These are phyloP conservation scores for Drosophila paracracens DNA, from an alignment of 2,888 invertebrate species.

Conservation along the genomic window DNA sequence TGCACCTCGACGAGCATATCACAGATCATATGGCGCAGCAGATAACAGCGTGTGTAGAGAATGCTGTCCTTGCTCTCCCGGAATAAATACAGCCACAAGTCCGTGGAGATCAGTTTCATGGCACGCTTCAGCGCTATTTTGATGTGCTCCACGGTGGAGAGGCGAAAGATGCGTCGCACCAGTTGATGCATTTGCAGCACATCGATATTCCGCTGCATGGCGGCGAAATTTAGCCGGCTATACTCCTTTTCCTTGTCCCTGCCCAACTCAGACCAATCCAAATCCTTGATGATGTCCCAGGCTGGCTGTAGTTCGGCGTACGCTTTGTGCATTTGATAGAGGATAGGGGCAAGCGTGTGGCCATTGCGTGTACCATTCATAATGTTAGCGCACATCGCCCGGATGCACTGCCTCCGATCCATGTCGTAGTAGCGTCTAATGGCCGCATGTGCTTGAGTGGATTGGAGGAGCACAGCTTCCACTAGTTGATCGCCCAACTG, in stretches of 20 bases:
- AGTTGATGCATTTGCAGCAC: slow-evolving; percentile 52
- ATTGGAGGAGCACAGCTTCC: slow-evolving; percentile 35
- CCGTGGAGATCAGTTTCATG: slow-evolving; percentile 36
- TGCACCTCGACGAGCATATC: slow-evolving; percentile 35
- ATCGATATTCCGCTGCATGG: slow-evolving; percentile 33
- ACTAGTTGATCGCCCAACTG: slow-evolving; percentile 53
- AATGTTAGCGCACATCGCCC: slow-evolving; percentile 46
- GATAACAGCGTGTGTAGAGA: slow-evolving; percentile 54
- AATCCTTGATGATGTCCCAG: slow-evolving; percentile 52
- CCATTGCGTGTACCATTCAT: slow-evolving; percentile 51
- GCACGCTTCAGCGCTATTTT: slow-evolving; percentile 52
- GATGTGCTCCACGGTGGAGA: slow-evolving; percentile 40
- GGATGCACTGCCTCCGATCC: slow-evolving; percentile 33
- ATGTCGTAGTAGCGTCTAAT: slow-evolving; percentile 31
- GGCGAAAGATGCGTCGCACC: slow-evolving; percentile 61
- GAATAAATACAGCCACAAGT: slow-evolving; percentile 61
- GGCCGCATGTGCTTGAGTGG: slow-evolving; percentile 21
- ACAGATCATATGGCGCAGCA: slow-evolving; percentile 67
- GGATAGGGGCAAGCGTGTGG: slow-evolving; percentile 42
- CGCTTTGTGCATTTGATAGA: slow-evolving; percentile 58
- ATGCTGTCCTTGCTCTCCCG: slow-evolving; percentile 52
- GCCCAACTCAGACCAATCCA: slow-evolving; percentile 52
- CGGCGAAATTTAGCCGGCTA: slow-evolving; percentile 8
- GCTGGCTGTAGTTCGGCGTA: slow-evolving; percentile 52
- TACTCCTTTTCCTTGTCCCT: slow-evolving; percentile 1